These are phyloP conservation scores for Holothuria scabra DNA, from an alignment of 53 echinoderm and acorn worm species.

Conservation along the genomic window DNA sequence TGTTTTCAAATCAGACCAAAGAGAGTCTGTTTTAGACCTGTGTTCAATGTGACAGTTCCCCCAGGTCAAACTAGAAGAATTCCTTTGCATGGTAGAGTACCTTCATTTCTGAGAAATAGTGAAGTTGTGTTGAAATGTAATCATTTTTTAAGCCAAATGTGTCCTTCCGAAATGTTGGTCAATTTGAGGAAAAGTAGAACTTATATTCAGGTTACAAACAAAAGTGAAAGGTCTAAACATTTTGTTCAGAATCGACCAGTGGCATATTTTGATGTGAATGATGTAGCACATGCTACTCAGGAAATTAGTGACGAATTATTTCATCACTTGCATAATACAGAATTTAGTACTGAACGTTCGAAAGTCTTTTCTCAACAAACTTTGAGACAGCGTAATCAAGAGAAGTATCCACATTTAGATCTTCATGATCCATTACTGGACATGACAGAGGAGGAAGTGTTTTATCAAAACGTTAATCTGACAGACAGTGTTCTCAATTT, in stretches of 20 bases:
- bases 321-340: background rate
- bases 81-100: background rate
- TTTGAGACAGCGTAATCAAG: slow-evolving; percentile 14
- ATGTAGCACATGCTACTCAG: slow-evolving; percentile 4
- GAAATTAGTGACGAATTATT: background rate
- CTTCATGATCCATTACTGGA: slow-evolving; percentile 26
- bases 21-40: too few species aligned
- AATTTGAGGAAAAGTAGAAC: background rate
- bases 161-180: slow-evolving; percentile 5
- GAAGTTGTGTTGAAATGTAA: background rate
- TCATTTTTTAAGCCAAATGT: slow-evolving; percentile 1
- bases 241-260: slow-evolving; percentile 2
- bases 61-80: background rate
- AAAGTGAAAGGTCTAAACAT: background rate
- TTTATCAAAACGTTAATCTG: slow-evolving; percentile 35
- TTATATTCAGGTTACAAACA: slow-evolving; percentile 19
- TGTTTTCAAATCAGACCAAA: too few species aligned
- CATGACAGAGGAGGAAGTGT: slow-evolving; percentile 48
- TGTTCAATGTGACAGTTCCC: too few species aligned
- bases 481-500: slow-evolving; percentile 24
- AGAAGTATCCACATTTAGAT: slow-evolving; percentile 51
- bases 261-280: background rate
- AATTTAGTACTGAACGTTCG: background rate
- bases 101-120: background rate
- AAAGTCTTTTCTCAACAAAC: slow-evolving; percentile 20